Conservation (phyloP, 2,113 vertebrate species). For the Pachypanchax playfairii region DNA sequence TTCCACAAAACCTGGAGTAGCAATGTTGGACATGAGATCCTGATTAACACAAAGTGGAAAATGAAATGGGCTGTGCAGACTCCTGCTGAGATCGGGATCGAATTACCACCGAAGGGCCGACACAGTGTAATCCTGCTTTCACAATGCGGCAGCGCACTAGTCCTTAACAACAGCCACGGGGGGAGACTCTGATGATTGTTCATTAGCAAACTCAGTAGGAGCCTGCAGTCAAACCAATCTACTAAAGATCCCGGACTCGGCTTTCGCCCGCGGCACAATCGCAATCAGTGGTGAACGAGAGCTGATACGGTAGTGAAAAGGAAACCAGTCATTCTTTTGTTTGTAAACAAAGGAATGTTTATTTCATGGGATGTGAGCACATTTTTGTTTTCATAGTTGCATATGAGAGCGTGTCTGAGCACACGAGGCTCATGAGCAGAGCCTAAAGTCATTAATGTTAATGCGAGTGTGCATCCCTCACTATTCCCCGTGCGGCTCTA, state of each 20-base stretch:
- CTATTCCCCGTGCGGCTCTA: conserved; percentile 77
- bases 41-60: conserved; percentile 70
- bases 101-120: conserved; percentile 61
- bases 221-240: conserved; percentile 57
- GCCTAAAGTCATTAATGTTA: conserved; percentile 82
- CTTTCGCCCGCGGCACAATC: conserved; percentile 28
- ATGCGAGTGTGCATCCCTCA: conserved; percentile 76
- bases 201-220: conserved; percentile 80
- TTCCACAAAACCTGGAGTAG: conserved; percentile 25
- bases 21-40: conserved; percentile 54
- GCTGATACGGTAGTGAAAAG: conserved; percentile 17
- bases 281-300: conserved; percentile 29
- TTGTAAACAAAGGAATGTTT: conserved; percentile 67
- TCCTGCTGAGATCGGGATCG: conserved; percentile 66
- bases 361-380: conserved; percentile 50
- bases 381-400: conserved; percentile 36
- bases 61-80: conserved; percentile 68
- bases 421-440: conserved; percentile 60
- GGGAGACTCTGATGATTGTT: conserved; percentile 75
- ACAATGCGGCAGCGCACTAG: conserved; percentile 58
- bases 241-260: conserved; percentile 50
- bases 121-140: conserved; percentile 72
- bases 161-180: conserved; percentile 67
- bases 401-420: conserved; percentile 50
- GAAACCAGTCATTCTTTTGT: conserved; percentile 51